Conservation (phyloP, 2,888 invertebrate species). For the Spisula subtruncata region DNA sequence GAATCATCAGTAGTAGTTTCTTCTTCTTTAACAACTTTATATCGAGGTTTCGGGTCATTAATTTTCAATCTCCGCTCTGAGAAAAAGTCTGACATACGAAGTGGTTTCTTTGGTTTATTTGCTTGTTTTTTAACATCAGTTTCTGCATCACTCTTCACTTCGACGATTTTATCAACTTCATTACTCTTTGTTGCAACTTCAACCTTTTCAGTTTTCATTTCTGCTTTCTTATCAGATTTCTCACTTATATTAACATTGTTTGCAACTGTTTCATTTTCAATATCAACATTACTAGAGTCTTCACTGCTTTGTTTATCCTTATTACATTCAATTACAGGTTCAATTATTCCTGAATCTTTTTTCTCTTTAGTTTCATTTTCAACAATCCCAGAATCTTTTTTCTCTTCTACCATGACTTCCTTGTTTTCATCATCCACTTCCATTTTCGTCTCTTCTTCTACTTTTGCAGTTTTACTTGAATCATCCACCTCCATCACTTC, state of each 20-base stretch:
- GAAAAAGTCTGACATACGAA: constrained; percentile 63
- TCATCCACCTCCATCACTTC: constrained; percentile 5
- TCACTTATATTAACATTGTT: neutral
- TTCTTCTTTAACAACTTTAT: constrained; percentile 46
- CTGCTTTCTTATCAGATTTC: neutral
- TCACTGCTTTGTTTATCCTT: neutral
- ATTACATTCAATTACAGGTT: too few species aligned
- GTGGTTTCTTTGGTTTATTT: constrained; percentile 47
- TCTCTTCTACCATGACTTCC: neutral
- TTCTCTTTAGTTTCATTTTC: neutral
- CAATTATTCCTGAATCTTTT: too few species aligned
- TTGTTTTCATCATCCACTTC: constrained; percentile 36
- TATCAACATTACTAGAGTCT: constrained; percentile 14
- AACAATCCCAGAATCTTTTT: neutral
- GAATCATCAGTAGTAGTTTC: constrained; percentile 34
- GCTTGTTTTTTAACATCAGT: constrained; percentile 25
- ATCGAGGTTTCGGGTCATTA: constrained; percentile 61
- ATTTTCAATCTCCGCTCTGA: constrained; percentile 64
- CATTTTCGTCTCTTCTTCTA: neutral
- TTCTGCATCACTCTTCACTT: constrained; percentile 3
- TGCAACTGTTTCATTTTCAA: constrained; percentile 24
- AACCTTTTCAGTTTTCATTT: neutral
- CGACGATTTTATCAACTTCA: constrained; percentile 28
- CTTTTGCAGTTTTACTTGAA: neutral
- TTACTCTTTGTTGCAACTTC: neutral